Evolutionary conservation across 2,797 vertebrate genomes (phyloP).

Genomic region (Chanos chanos): DNA sequence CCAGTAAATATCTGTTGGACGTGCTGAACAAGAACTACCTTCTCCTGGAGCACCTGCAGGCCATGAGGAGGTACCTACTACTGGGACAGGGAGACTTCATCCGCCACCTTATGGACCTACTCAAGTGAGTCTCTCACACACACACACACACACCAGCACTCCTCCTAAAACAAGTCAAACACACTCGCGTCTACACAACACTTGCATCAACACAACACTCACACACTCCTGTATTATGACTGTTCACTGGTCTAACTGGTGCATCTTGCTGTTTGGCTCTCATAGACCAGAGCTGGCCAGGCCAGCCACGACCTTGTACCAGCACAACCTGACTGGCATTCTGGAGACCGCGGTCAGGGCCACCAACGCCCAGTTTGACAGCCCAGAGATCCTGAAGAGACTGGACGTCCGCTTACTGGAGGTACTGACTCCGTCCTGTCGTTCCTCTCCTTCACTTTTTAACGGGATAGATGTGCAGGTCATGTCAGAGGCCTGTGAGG

Average conservation of each 20-base stretch:
- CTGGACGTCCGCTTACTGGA: constrained; percentile 94
- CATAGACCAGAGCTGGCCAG: constrained; percentile 88
- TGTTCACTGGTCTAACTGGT: too few relatives aligned
- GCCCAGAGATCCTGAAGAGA: constrained; percentile 90
- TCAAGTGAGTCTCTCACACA: constrained; percentile 78
- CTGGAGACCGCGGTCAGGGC: constrained; percentile 93
- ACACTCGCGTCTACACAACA: not conserved
- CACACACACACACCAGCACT: constrained; percentile 13
- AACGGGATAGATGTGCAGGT: not conserved
- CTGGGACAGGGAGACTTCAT: constrained; percentile 98
- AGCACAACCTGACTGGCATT: constrained; percentile 97
- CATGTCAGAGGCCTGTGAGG: too few relatives aligned
- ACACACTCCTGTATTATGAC: not conserved
- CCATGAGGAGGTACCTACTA: constrained; percentile 94
- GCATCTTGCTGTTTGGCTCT: constrained; percentile 12
- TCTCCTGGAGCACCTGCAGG: constrained; percentile 93
- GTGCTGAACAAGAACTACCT: constrained; percentile 93
- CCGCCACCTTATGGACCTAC: constrained; percentile 95
- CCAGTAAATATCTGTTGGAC: constrained; percentile 92
- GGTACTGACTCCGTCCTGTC: constrained; percentile 56
- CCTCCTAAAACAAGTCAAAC: not conserved
- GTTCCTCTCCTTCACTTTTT: too few relatives aligned
- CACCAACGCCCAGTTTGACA: constrained; percentile 97
- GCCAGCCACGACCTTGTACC: constrained; percentile 94
- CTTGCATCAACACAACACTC: not conserved